Base-by-base conservation (phyloP, 2,888 invertebrate genomes). In the Euzetes globulus region DNA sequence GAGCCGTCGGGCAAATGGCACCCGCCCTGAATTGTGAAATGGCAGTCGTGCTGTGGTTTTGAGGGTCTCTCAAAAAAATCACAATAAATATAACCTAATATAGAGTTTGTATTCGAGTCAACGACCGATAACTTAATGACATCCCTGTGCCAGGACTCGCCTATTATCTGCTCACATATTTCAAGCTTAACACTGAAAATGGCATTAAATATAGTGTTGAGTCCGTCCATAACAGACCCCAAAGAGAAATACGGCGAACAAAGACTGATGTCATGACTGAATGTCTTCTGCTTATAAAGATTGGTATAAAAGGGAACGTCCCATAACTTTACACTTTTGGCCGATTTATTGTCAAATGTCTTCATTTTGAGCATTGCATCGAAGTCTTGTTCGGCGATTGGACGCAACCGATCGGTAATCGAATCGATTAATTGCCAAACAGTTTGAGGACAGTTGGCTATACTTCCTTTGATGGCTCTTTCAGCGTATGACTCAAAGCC, bases 21-120 rank as follows among this genome's bases (percentile, higher is more conserved):
- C 7, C 98, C 97, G 13, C 98, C 98, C 81, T 91, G 90, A 79
- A 99, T 96, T 0, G 99, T 99, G 84, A 96, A 99, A 83, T 99
- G 99, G 81, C 99, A 99, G 83, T 99, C 99, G 85, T 96, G 96
- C 83, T 92, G 90, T 6, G 93, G 91, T 84, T 99, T 99, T n/a
- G 90, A 90, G 29, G 86, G 84, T 72, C 96, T 85, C 83, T 93
- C 92, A 82, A 91, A 98, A 81, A 99, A 90, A 85, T 99, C 99
- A 83, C 98, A 96, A 84, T 98, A 99, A 80, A 99, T 94, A 81
- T 92, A 88, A 0, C 99, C 99, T 45, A 99, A 84, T 15, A 90
- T 82, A 0, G 91, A 91, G 81, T 93, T 55, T 50, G 58, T 72
- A 78, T 76, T 41, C 5, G 29, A 13, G 45, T 77, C 76, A 29